Evolutionary conservation across 1,140 invertebrate genomes (phyloP).

Genomic region (Danaus melanippus): DNA sequence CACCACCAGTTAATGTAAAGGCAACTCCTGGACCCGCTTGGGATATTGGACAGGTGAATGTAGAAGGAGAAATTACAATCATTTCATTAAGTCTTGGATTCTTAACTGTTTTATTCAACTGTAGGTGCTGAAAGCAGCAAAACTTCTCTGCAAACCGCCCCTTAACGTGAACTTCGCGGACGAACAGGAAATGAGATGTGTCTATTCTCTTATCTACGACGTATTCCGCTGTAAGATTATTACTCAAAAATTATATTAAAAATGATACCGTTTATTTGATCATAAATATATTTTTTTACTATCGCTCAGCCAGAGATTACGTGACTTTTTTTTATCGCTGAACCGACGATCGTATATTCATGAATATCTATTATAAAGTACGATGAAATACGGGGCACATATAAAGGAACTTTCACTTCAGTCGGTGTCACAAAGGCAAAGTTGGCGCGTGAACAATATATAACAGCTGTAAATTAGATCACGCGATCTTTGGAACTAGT

Average conservation of each 20-base stretch:
- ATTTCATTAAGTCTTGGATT: too few species aligned
- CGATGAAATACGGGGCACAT: conserved; percentile 23
- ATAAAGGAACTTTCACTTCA: conserved; percentile 25
- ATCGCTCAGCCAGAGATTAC: conserved; percentile 16
- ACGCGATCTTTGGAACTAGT: conserved; percentile 29
- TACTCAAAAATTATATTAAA: too few species aligned
- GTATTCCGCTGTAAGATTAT: conserved; percentile 80
- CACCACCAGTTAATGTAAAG: conserved; percentile 48
- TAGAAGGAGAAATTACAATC: too few species aligned
- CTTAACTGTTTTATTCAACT: background rate
- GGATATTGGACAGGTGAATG: conserved; percentile 53
- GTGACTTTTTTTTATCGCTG: conserved; percentile 26
- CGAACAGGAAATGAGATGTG: conserved; percentile 83
- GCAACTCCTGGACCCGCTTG: conserved; percentile 52
- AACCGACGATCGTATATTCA: conserved; percentile 21
- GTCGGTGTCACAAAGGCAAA: conserved; percentile 39
- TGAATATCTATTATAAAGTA: conserved; percentile 22
- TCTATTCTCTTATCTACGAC: conserved; percentile 84
- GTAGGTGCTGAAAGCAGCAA: conserved; percentile 74
- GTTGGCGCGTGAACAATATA: conserved; percentile 22
- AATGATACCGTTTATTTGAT: too few species aligned
- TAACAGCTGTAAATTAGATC: conserved; percentile 39
- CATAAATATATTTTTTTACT: conserved; percentile 14
- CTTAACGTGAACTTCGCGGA: conserved; percentile 72
- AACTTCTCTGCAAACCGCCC: conserved; percentile 73